These are phyloP conservation scores for Cebidichthys violaceus DNA, from an alignment of 2,113 vertebrate genomes.

Conservation along the genomic window DNA sequence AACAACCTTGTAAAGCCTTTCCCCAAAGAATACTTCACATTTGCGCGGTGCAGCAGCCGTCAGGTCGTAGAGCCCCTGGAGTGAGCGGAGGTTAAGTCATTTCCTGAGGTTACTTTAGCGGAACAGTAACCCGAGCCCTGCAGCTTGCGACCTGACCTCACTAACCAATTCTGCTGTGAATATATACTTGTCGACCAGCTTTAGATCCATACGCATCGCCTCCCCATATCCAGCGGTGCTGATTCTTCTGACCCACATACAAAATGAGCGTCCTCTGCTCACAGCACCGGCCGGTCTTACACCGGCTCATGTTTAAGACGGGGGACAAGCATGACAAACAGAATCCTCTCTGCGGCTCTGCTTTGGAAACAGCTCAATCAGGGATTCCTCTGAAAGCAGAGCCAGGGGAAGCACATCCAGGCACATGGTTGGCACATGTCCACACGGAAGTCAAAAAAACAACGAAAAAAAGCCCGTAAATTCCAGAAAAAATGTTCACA, in stretches of 20 bases:
- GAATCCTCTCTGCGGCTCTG: slow-evolving; percentile 10
- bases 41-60: background rate
- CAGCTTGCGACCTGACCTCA: slow-evolving; percentile 14
- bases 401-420: slow-evolving; percentile 23
- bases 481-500: slow-evolving; percentile 21
- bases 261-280: slow-evolving; percentile 9
- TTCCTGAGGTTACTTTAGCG: slow-evolving; percentile 20
- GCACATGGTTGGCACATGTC: slow-evolving; percentile 50
- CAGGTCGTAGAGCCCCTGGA: background rate
- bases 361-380: slow-evolving; percentile 33
- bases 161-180: background rate
- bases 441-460: background rate
- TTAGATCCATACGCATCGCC: background rate
- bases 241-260: background rate
- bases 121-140: background rate
- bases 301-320: slow-evolving; percentile 18
- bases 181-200: background rate
- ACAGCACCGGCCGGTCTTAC: background rate
- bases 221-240: background rate
- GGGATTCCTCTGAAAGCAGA: slow-evolving; percentile 20
- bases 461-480: slow-evolving; percentile 26
- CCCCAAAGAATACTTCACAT: background rate
- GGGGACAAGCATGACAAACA: slow-evolving; percentile 11
- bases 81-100: slow-evolving; percentile 25
- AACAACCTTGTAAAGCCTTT: background rate